Conservation (phyloP, 2,888 invertebrate species). For the Xanthorhoe spadicearia region DNA sequence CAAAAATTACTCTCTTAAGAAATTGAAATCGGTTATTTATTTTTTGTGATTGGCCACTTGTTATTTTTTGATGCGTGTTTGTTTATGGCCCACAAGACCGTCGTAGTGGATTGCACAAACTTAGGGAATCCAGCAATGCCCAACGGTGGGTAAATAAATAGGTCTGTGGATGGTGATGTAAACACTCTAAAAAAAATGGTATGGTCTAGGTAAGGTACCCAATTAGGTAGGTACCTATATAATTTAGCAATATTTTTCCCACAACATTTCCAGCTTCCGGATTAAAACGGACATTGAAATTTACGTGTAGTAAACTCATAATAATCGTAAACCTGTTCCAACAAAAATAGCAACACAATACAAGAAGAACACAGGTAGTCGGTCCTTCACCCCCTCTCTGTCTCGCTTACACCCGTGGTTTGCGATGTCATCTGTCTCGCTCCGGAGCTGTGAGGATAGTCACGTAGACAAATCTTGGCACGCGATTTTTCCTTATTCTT, state of each 20-base stretch:
- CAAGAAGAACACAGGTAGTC: slow-evolving; percentile 28
- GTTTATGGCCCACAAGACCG: too few species aligned
- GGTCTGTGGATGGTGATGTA: too few species aligned
- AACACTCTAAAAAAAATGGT: too few species aligned
- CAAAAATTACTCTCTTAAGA: too few species aligned
- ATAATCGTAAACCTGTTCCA: slow-evolving; percentile 25
- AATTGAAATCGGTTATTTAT: too few species aligned
- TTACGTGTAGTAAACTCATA: slow-evolving; percentile 20
- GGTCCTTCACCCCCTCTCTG: slow-evolving; percentile 25
- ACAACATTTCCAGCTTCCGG: slow-evolving; percentile 22
- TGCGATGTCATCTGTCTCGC: slow-evolving; percentile 11
- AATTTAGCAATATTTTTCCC: background rate
- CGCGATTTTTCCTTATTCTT: slow-evolving; percentile 23
- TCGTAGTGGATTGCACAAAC: too few species aligned
- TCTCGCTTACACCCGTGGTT: slow-evolving; percentile 16
- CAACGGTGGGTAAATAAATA: too few species aligned
- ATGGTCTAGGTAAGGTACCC: too few species aligned
- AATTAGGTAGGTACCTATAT: too few species aligned
- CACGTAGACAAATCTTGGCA: slow-evolving; percentile 33
- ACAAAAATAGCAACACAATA: slow-evolving; percentile 29
- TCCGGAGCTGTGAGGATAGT: slow-evolving; percentile 20
- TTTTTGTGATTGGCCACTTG: too few species aligned
- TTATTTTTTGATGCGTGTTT: too few species aligned
- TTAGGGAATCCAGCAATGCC: too few species aligned
- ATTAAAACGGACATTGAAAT: slow-evolving; percentile 7